Percentiles rank a stretch among this genome's conserved stretches.
Evolutionary conservation across 2,888 invertebrate genomes (phyloP).

Genomic region (Hyles lineata): DNA sequence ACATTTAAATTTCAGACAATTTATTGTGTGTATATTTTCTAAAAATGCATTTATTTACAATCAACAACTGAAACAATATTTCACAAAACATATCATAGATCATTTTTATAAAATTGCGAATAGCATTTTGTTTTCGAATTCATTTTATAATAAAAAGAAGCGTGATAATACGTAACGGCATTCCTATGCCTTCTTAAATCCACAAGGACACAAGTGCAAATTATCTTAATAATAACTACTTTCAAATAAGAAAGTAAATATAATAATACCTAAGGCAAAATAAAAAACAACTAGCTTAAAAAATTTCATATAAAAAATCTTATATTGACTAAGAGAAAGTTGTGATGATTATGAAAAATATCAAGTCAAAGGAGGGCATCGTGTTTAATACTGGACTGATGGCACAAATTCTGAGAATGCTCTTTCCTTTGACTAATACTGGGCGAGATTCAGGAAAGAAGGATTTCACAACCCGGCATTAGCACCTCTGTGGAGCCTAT

Average conservation of each 20-base stretch:
- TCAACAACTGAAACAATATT: conserved; percentile 80
- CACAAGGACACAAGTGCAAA: conserved; percentile 85
- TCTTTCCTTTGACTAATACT: conserved; percentile 81
- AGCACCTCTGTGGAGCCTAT: conserved; percentile 73
- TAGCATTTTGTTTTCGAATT: conserved; percentile 72
- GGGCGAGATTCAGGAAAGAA: conserved; percentile 78
- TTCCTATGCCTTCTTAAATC: conserved; percentile 71
- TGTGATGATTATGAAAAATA: conserved; percentile 79
- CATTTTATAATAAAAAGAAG: conserved; percentile 64
- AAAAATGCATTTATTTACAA: conserved; percentile 84
- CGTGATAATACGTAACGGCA: conserved; percentile 80
- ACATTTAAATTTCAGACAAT: conserved; percentile 78
- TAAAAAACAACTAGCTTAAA: conserved; percentile 80
- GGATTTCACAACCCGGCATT: conserved; percentile 81
- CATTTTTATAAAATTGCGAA: conserved; percentile 72
- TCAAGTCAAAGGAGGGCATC: conserved; percentile 78
- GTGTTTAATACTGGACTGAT: conserved; percentile 81
- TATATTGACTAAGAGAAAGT: conserved; percentile 82
- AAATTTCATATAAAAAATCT: conserved; percentile 80
- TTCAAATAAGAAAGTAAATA: conserved; percentile 81
- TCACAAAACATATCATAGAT: conserved; percentile 73
- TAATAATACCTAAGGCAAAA: conserved; percentile 80
- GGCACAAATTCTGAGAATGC: conserved; percentile 81
- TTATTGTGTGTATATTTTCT: conserved; percentile 79
- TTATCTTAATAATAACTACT: conserved; percentile 76